A percentile compares a stretch with the other conserved stretches of the same genome.
Conservation (phyloP, 2,113 vertebrate genomes). For the Atrichornis clamosus region DNA sequence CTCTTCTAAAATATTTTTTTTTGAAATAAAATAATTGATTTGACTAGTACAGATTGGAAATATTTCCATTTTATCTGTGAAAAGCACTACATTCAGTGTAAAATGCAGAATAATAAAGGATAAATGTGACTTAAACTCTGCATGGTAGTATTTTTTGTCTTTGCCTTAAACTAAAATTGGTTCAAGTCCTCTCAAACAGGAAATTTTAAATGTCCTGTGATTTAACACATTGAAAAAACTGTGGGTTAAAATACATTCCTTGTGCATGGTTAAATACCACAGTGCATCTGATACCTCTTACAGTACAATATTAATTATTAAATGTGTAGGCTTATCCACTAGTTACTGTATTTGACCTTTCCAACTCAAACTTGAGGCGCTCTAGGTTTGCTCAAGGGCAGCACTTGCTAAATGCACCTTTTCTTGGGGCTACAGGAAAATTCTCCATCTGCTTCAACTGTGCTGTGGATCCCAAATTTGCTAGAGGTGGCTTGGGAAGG, state of each 20-base stretch:
- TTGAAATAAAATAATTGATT: background rate
- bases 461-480: background rate
- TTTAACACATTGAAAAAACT: background rate
- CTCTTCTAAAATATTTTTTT: background rate
- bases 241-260: background rate
- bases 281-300: background rate
- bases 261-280: background rate
- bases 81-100: background rate
- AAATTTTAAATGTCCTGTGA: background rate
- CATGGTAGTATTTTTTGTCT: background rate
- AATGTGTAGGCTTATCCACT: background rate
- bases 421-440: background rate
- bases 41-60: background rate
- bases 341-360: background rate
- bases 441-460: background rate
- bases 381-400: background rate
- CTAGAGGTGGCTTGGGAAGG: background rate
- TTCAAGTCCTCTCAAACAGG: background rate
- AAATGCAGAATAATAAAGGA: background rate
- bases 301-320: fast-evolving
- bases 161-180: background rate
- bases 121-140: background rate
- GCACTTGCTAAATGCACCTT: background rate
- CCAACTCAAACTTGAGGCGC: background rate
- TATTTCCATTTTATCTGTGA: background rate